A percentile compares a stretch with the other conserved stretches of the same genome.
Conservation (phyloP, 1,140 invertebrate genomes). For the Brachionus asplanchnoidis region DNA sequence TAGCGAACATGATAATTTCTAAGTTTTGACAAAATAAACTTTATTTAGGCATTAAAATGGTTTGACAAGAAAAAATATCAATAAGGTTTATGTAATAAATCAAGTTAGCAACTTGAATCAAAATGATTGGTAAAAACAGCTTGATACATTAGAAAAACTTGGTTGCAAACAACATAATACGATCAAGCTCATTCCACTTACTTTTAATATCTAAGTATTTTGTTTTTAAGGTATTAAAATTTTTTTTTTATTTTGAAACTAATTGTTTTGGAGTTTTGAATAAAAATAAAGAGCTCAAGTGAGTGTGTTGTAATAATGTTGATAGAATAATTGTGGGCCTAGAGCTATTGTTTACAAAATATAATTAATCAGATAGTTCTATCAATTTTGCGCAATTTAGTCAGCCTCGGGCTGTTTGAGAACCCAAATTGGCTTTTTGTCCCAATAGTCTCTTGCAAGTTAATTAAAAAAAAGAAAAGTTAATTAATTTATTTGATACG, state of each 20-base stretch:
- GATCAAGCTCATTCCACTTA: not conserved
- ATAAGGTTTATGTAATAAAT: not conserved
- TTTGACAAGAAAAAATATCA: not conserved
- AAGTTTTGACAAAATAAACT: not conserved
- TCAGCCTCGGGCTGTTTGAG: not conserved
- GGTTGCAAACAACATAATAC: slow-evolving; percentile 16
- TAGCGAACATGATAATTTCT: slow-evolving; percentile 12
- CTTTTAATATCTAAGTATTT: slow-evolving; percentile 11
- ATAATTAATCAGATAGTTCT: not conserved
- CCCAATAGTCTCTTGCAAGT: not conserved
- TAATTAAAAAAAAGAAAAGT: not conserved
- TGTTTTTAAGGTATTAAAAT: not conserved
- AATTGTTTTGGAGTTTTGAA: slow-evolving; percentile 25
- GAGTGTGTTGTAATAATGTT: slow-evolving; percentile 31
- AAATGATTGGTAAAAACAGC: not conserved
- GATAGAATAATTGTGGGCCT: not conserved
- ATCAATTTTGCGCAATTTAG: not conserved
- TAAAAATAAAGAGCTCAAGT: slow-evolving; percentile 1
- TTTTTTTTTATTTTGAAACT: not conserved
- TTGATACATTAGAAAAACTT: not conserved
- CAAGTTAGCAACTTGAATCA: slow-evolving; percentile 18
- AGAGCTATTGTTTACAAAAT: slow-evolving; percentile 8
- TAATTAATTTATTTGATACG: not conserved
- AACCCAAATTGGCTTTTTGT: not conserved
- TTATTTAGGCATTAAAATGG: not conserved